Conservation (phyloP, 2,797 vertebrate species). For the Ibycter americanus region DNA sequence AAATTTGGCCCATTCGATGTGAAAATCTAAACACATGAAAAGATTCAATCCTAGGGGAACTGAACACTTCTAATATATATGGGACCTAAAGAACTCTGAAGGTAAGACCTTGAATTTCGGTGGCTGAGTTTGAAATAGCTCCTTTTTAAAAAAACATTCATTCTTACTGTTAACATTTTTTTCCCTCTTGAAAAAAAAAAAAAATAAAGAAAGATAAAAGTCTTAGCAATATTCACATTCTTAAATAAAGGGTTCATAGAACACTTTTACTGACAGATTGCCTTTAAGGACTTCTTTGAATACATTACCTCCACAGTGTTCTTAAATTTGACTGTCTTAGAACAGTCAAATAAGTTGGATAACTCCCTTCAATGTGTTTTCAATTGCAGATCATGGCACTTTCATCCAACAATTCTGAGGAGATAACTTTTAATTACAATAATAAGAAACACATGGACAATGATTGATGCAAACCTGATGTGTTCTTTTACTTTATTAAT, state of each 20-base stretch:
- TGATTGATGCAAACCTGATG: constrained; percentile 80
- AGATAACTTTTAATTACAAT: constrained; percentile 83
- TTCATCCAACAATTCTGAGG: constrained; percentile 75
- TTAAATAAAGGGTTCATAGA: constrained; percentile 16
- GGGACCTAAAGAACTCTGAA: background rate
- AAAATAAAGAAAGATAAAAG: background rate
- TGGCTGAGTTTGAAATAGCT: background rate
- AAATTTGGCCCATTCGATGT: background rate
- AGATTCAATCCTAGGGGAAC: background rate
- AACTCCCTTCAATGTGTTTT: constrained; percentile 78
- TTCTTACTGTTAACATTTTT: background rate
- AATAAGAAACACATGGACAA: constrained; percentile 80
- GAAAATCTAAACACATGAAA: constrained; percentile 13
- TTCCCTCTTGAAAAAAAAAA: background rate
- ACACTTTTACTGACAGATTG: constrained; percentile 55
- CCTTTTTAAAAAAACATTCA: background rate
- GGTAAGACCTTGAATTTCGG: background rate
- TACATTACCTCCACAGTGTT: constrained; percentile 37
- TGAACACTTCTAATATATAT: background rate
- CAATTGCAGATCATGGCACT: constrained; percentile 78
- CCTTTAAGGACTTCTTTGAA: constrained; percentile 48
- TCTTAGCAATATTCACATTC: background rate
- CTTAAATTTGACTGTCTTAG: constrained; percentile 61
- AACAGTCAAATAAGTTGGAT: constrained; percentile 57
- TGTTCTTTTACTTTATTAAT: constrained; percentile 79